Evolutionary conservation across 2,888 invertebrate genomes (phyloP).

Genomic region (Acanthosepion esculentum): DNA sequence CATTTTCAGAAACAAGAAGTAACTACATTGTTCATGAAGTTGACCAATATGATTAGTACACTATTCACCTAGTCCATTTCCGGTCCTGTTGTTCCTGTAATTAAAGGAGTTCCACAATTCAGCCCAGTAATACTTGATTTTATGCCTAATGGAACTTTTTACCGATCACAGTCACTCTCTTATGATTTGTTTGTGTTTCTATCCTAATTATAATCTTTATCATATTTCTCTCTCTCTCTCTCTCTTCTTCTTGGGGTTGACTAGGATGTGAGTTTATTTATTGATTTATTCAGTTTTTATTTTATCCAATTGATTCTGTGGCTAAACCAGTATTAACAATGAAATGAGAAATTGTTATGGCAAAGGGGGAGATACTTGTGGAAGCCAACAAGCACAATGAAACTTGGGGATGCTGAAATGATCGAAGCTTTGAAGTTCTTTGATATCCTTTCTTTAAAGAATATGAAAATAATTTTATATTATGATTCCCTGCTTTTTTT

Average conservation of each 20-base stretch:
- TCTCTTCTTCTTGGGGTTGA: no score
- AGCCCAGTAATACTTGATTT: neutral
- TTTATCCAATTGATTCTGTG: neutral
- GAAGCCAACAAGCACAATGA: neutral
- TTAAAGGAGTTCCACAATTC: neutral
- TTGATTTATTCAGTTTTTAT: neutral
- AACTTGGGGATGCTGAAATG: neutral
- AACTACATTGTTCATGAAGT: neutral
- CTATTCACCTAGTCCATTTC: neutral
- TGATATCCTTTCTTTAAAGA: neutral
- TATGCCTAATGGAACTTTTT: neutral
- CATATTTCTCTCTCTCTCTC: no score
- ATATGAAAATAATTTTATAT: conserved; percentile 6
- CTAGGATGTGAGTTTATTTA: neutral
- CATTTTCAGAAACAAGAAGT: neutral
- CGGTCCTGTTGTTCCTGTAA: neutral
- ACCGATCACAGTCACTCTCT: neutral
- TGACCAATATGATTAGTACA: neutral
- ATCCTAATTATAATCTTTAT: neutral
- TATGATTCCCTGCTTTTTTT: neutral
- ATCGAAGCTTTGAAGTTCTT: neutral
- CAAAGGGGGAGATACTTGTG: neutral
- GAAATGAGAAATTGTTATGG: neutral
- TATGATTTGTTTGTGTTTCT: neutral
- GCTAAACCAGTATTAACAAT: neutral